phyloP scores from a whole-genome alignment of 1,140 invertebrate species.

The Drosophila orena region DNA sequence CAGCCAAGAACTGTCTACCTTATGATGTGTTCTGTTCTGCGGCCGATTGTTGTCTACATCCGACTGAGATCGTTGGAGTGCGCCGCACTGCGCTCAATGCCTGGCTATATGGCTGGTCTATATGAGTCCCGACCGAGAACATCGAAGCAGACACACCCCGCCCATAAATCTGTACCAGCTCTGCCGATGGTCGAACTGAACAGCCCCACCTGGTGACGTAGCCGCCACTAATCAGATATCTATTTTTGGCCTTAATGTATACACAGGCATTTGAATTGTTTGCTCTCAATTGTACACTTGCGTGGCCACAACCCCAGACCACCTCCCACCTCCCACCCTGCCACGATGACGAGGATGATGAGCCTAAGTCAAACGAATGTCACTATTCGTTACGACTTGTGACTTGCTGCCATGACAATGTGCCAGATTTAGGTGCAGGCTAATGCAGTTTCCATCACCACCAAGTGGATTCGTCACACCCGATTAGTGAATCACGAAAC shows the following conservation, averaged over 20 bases:
- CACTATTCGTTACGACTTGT: constrained; percentile 18
- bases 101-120: constrained; percentile 30
- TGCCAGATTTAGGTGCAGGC: constrained; percentile 57
- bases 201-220: constrained; percentile 77
- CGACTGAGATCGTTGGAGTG: constrained; percentile 67
- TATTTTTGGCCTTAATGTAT: constrained; percentile 73
- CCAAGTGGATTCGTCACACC: constrained; percentile 65
- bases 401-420: constrained; percentile 58
- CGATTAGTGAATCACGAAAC: constrained; percentile 63
- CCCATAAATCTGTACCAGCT: constrained; percentile 46
- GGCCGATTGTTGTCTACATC: constrained; percentile 66
- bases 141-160: constrained; percentile 52
- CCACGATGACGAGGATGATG: constrained; percentile 27
- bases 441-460: constrained; percentile 61
- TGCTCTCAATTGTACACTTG: constrained; percentile 66
- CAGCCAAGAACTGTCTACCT: constrained; percentile 54
- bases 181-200: constrained; percentile 15
- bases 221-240: constrained; percentile 73
- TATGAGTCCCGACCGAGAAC: constrained; percentile 50
- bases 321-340: constrained; percentile 3
- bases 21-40: constrained; percentile 49
- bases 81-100: constrained; percentile 67
- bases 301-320: constrained; percentile 15
- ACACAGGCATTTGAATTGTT: constrained; percentile 67
- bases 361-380: constrained; percentile 47